Evolutionary conservation across 2,113 vertebrate species (phyloP).

Genomic region (Hippocampus zosterae): DNA sequence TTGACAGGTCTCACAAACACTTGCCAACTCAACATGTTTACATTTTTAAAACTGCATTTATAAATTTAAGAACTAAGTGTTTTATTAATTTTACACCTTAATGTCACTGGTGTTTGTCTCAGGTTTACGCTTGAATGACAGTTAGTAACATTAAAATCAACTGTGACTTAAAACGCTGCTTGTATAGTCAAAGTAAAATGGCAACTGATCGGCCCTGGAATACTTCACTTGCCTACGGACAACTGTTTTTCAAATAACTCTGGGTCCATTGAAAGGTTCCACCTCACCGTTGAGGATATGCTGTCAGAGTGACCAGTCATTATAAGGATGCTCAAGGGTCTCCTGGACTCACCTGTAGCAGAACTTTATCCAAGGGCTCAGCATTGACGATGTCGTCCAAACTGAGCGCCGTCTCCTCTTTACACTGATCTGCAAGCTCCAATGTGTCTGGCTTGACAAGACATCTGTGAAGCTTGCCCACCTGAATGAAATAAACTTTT

Average conservation of each 20-base stretch:
- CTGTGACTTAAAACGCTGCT: not conserved
- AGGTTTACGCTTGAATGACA: no score
- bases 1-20: no score
- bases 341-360: constrained; percentile 84
- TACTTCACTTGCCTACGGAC: no score
- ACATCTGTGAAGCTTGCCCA: constrained; percentile 86
- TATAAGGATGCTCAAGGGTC: not conserved
- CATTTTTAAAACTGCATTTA: no score
- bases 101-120: no score
- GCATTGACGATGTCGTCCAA: constrained; percentile 81
- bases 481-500: constrained; percentile 76
- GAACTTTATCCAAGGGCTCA: constrained; percentile 84
- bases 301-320: not conserved
- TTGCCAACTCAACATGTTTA: no score
- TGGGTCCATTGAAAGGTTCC: not conserved
- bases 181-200: no score
- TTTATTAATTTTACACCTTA: no score
- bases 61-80: no score
- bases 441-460: constrained; percentile 85
- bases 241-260: not conserved
- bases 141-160: not conserved
- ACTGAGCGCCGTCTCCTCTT: constrained; percentile 82
- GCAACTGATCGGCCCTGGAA: no score
- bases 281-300: not conserved
- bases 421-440: constrained; percentile 85